These are phyloP conservation scores for Apamea epomidion DNA, from an alignment of 2,888 invertebrate species.

Conservation along the genomic window DNA sequence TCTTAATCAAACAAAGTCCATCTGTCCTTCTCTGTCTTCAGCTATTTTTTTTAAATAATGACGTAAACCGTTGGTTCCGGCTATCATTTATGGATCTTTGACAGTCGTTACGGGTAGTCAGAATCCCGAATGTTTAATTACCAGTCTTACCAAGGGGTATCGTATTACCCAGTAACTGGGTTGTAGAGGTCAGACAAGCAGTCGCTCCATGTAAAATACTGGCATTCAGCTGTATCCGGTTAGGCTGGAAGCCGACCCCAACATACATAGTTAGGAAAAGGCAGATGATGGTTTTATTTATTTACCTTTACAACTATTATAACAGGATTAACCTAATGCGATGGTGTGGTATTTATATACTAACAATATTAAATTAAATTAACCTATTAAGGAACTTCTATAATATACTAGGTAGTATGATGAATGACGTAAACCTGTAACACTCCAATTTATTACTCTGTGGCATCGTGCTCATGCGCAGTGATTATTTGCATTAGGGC, in stretches of 20 bases:
- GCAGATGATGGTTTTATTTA: too few relatives aligned
- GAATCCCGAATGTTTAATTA: background rate
- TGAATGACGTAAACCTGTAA: background rate
- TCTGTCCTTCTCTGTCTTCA: background rate
- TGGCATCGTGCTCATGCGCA: slow-evolving; percentile 1
- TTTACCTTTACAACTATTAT: too few relatives aligned
- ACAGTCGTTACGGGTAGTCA: background rate
- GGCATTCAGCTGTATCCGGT: background rate
- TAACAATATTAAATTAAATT: too few relatives aligned
- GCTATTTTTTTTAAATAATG: background rate
- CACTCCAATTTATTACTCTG: background rate
- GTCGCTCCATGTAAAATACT: background rate
- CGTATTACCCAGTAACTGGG: background rate
- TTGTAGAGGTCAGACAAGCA: background rate
- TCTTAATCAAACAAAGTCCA: background rate
- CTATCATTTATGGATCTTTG: background rate
- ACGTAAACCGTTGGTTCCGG: background rate
- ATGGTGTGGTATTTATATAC: too few relatives aligned
- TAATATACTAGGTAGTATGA: too few relatives aligned
- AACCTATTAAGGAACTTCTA: too few relatives aligned
- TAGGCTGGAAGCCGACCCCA: background rate
- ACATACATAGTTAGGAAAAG: background rate
- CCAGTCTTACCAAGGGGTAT: background rate
- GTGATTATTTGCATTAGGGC: slow-evolving; percentile 29
- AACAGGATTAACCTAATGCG: too few relatives aligned